Base-by-base conservation (phyloP, 2,797 vertebrate species). In the Remorina albescens region DNA sequence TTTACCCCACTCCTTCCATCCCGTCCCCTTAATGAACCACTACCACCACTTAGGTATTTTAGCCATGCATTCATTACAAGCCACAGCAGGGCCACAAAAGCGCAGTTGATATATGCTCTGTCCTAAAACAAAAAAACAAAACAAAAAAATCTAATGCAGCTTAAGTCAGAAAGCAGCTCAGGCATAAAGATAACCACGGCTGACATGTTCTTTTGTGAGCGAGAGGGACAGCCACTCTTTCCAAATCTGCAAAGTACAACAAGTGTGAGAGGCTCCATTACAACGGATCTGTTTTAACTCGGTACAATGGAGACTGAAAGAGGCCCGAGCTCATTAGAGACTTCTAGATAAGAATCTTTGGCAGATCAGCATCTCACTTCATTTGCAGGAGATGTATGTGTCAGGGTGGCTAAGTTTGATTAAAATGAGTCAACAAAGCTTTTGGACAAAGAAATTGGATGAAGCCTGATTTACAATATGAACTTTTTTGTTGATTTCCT, bases 21-120 rank as follows among this genome's bases (percentile, higher is more conserved):
- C 34, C 65, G 49, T 67, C 67, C 67, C 67, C 63, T 77, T 86
- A 87, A 90, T 71, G 49, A 89, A 87, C 71, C 79, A 51, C 79
- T 19, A 36, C 74, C 39, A 23, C 76, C 81, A 84, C 86, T 89
- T 85, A 79, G 70, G 41, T 83, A 74, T 91, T 89, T 90, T 75
- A 88, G 85, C 83, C 70, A 67, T 83, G 81, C 84, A 84, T 89
- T 87, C 90, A 91, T 92, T 84, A 85, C 36, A 13, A 71, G 73
- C 83, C 47, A 10, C 73, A 69, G 79, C 73, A 83, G 74, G 76
- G 71, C 82, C 83, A 82, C 80, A 82, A 81, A 84, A 74, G 71
- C 53, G 1, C 4, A 26, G 72, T 81, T 84, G 80, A 89, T 89
- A 80, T 78, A 81, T 61, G 15, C 83, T 74, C 71, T 15, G 66